These are phyloP conservation scores for Tyrophagus putrescentiae DNA, from an alignment of 1,140 invertebrate genomes.

Conservation along the genomic window DNA sequence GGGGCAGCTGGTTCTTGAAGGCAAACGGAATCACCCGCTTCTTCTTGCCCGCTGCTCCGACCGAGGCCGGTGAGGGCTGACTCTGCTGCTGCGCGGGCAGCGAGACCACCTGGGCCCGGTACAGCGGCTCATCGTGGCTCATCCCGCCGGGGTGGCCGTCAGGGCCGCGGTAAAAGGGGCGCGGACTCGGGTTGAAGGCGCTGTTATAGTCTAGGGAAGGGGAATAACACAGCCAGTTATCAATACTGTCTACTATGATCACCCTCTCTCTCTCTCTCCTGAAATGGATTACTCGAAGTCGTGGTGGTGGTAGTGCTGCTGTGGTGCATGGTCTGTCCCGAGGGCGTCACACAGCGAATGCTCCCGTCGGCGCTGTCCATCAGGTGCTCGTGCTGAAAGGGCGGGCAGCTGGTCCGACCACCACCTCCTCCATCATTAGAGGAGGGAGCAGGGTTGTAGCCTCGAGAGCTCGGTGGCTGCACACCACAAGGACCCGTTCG, in stretches of 20 bases:
- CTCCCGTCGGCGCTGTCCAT: background rate
- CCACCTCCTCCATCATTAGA: background rate
- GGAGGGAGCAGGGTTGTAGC: no score
- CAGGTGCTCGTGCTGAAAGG: background rate
- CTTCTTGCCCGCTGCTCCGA: background rate
- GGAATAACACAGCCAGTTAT: background rate
- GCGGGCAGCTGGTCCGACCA: conserved; percentile 11
- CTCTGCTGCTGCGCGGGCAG: background rate
- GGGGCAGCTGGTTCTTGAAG: no score
- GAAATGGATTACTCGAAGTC: no score
- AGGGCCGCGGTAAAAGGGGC: background rate
- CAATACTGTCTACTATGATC: background rate
- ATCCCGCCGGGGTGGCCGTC: background rate
- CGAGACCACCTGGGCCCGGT: background rate
- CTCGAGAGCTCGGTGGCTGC: no score
- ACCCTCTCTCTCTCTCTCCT: background rate
- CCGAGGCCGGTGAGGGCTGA: background rate
- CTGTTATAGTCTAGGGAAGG: background rate
- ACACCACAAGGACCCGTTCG: background rate
- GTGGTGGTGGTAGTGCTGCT: no score
- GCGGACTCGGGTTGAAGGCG: background rate
- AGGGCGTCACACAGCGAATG: conserved; percentile 5
- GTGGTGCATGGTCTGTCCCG: background rate
- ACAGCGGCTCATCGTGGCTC: background rate
- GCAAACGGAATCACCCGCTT: no score